These are phyloP conservation scores for Aphyosemion australe DNA, from an alignment of 2,113 vertebrate species.

Conservation along the genomic window DNA sequence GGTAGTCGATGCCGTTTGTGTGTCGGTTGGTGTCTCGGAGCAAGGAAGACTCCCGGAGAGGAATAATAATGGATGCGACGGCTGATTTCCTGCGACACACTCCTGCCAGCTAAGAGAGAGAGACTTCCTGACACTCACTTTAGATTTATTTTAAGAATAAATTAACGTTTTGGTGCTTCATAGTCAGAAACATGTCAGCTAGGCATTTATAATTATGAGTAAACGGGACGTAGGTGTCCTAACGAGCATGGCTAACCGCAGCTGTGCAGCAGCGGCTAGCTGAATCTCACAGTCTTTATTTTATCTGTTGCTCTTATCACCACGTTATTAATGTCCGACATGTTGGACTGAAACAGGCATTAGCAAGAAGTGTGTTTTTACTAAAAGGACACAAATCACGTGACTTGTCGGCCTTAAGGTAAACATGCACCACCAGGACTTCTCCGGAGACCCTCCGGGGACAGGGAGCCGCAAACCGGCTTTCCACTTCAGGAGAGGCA, in stretches of 20 bases:
- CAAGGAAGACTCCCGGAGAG: slow-evolving; percentile 25
- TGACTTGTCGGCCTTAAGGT: slow-evolving; percentile 46
- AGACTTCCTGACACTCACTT: slow-evolving; percentile 10
- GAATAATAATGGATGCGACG: slow-evolving; percentile 52
- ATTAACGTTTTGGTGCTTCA: neutral
- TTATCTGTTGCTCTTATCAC: neutral
- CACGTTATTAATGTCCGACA: neutral
- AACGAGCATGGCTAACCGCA: slow-evolving; percentile 24
- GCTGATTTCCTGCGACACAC: slow-evolving; percentile 66
- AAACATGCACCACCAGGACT: slow-evolving; percentile 92
- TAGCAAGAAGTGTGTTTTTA: slow-evolving; percentile 1
- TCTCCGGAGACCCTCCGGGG: slow-evolving; percentile 83
- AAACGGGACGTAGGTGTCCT: neutral
- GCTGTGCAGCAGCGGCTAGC: slow-evolving; percentile 26
- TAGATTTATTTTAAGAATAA: neutral
- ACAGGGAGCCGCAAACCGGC: slow-evolving; percentile 86
- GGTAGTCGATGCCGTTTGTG: neutral
- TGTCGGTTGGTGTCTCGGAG: neutral
- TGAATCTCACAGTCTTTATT: slow-evolving; percentile 23
- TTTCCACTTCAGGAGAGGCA: slow-evolving; percentile 85
- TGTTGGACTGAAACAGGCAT: neutral
- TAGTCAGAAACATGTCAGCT: neutral
- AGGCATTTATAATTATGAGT: neutral
- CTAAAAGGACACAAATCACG: slow-evolving; percentile 54
- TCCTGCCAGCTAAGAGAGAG: slow-evolving; percentile 48